These are phyloP conservation scores for Erebia epiphron DNA, from an alignment of 2,888 invertebrate genomes.

Conservation along the genomic window DNA sequence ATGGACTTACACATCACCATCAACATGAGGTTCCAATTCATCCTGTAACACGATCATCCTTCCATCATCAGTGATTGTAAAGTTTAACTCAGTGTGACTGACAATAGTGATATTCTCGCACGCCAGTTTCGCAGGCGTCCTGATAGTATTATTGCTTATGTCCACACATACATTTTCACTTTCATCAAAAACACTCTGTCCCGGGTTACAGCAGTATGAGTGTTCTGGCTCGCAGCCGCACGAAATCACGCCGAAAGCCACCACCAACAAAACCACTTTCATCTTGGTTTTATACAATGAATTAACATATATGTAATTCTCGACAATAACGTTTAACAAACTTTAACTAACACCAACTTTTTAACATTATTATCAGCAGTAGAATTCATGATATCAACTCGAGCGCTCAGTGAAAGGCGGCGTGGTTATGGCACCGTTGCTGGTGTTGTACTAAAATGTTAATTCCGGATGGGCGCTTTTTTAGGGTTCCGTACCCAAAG, in stretches of 20 bases:
- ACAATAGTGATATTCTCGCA: slow-evolving; percentile 22
- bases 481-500: too few relatives aligned
- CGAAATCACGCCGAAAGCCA: slow-evolving; percentile 13
- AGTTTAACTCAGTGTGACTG: slow-evolving; percentile 8
- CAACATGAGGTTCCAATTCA: slow-evolving; percentile 3
- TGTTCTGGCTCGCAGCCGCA: slow-evolving; percentile 30
- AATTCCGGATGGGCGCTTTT: too few relatives aligned
- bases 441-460: too few relatives aligned
- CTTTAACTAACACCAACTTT: too few relatives aligned
- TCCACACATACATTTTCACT: slow-evolving; percentile 28
- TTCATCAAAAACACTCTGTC: slow-evolving; percentile 25
- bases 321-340: too few relatives aligned
- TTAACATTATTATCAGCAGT: background rate
- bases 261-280: slow-evolving; percentile 26
- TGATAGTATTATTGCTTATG: slow-evolving; percentile 17
- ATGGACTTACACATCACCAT: background rate
- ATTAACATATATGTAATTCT: background rate
- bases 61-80: slow-evolving; percentile 30
- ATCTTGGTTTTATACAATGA: slow-evolving; percentile 11
- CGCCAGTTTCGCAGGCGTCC: slow-evolving; percentile 18
- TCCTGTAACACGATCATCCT: slow-evolving; percentile 12
- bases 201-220: slow-evolving; percentile 33
- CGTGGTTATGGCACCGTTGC: too few relatives aligned
- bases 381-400: too few relatives aligned
- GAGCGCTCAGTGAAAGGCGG: too few relatives aligned